phyloP scores from a whole-genome alignment of 2,113 vertebrate genomes.

The Xenopus tropicalis region UCB_Xtro_10.0 CM004452.2:10789501-10790000 shows the following conservation, averaged over 20 bases:
- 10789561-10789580: background rate
- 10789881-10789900: background rate
- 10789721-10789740: background rate
- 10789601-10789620: background rate
- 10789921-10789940: slow-evolving; percentile 98
- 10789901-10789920: slow-evolving; percentile 47
- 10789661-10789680: background rate
- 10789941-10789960: slow-evolving; percentile 98
- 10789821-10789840: background rate
- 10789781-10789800: background rate
- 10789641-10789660: background rate
- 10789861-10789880: background rate
- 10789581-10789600: slow-evolving; percentile 9
- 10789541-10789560: no score
- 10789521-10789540: no score
- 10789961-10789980: slow-evolving; percentile 93
- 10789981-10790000: slow-evolving; percentile 91
- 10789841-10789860: background rate
- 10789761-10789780: no score
- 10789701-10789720: background rate
- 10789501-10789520: background rate
- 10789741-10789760: no score
- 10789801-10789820: background rate
- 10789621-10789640: background rate
- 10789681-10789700: background rate